phyloP scores from a whole-genome alignment of 2,888 invertebrate species.

The Cetonia aurata region DNA sequence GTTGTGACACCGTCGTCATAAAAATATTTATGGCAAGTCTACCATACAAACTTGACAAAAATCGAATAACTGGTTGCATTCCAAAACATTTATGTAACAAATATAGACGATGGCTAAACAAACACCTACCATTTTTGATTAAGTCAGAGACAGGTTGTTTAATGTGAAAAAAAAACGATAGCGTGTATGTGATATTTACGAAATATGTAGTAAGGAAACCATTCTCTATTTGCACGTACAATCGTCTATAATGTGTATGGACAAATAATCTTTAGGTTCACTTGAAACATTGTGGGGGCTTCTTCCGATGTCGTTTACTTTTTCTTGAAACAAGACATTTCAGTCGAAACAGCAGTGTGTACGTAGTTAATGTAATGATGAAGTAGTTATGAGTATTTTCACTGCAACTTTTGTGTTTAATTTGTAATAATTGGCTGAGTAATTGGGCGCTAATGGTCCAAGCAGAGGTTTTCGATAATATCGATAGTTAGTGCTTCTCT shows the following conservation, averaged over 20 bases:
- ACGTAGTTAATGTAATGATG: constrained; percentile 12
- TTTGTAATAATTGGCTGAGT: constrained; percentile 20
- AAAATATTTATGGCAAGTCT: no score
- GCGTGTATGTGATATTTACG: constrained; percentile 1
- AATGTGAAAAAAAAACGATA: constrained; percentile 10
- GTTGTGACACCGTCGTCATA: no score
- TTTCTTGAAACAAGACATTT: constrained; percentile 6
- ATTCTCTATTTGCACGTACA: constrained; percentile 11
- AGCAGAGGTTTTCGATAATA: constrained; percentile 4
- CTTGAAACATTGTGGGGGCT: not conserved
- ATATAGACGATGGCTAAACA: no score
- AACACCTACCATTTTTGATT: no score
- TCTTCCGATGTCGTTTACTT: not conserved
- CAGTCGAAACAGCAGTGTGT: not conserved
- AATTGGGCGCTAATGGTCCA: constrained; percentile 15
- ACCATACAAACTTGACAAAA: no score
- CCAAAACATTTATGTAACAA: no score
- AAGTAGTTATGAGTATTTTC: not conserved
- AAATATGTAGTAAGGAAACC: constrained; percentile 19
- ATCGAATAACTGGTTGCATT: no score
- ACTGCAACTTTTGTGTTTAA: constrained; percentile 8
- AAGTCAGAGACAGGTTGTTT: not conserved
- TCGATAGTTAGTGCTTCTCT: not conserved
- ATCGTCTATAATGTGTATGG: not conserved
- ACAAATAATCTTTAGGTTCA: constrained; percentile 2